Base-by-base conservation (phyloP, 2,113 vertebrate genomes). In the Pelusios castaneus region DNA sequence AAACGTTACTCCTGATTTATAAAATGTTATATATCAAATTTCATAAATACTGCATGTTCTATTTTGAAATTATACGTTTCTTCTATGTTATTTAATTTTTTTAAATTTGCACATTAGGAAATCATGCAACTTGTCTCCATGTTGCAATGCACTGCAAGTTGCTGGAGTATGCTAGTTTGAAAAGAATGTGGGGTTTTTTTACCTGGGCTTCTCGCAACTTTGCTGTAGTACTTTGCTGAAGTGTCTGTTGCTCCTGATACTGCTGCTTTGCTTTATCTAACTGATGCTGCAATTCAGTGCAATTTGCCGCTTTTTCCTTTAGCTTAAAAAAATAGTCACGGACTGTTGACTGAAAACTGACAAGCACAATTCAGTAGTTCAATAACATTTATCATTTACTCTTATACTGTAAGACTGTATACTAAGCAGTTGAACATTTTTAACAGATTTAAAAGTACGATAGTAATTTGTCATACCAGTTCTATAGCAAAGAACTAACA, bases 181-280 rank as follows among this genome's bases (percentile, higher is more conserved):
- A 29, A 93, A 60, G 24, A 80, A 25, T 67, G 14, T 4, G 24
- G 54, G 13, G 17, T 77, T 70, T 10, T 1, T 4, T 95, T 98
- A 99, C 99, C 99, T 99, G 99, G 11, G 99, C 99, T 98, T 99
- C 99, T 41, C 99, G 97, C 31, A 99, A 98, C 95, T 99, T 99
- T 80, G 99, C 98, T 78, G 99, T 99, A 47, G 99, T 99, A 91
- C 96, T 99, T 96, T 99, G 99, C 83, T 99, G 99, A 95, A 99
- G 98, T 0, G 98, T 98, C 96, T 99, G 99, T 77, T 99, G 98
- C 92, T 99, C 99, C 97, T 99, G 99, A 94, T 99, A 98, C 88
- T 99, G 99, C 87, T 99, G 99, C 89, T 99, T 99, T 93, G 98
- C 98, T 97, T 99, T 99, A 82, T 99, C 99, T 98, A 99, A 96